Conservation (phyloP, 2,797 vertebrate genomes). For the Orestias chungarensis region DNA sequence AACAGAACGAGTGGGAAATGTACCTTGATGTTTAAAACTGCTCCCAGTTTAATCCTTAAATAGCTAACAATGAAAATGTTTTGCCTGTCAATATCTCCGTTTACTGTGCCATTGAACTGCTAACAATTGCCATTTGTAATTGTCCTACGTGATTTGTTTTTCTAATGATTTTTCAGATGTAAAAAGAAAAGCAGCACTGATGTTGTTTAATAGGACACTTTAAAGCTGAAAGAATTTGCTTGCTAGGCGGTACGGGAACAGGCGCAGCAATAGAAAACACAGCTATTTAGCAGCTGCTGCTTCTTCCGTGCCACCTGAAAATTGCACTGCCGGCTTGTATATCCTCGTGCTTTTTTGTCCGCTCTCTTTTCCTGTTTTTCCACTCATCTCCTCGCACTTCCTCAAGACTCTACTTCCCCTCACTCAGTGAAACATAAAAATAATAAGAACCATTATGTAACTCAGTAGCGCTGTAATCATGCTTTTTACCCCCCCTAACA, state of each 20-base stretch:
- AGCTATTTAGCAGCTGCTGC: slow-evolving; percentile 64
- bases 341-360: slow-evolving; percentile 30
- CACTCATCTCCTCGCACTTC: slow-evolving; percentile 16
- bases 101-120: neutral
- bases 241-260: slow-evolving; percentile 63
- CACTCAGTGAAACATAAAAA: slow-evolving; percentile 41
- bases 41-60: neutral
- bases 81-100: neutral
- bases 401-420: slow-evolving; percentile 39
- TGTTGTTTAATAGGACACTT: slow-evolving; percentile 40
- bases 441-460: slow-evolving; percentile 52
- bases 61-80: neutral
- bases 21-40: neutral
- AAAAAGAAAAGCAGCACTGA: slow-evolving; percentile 27
- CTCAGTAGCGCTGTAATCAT: slow-evolving; percentile 54
- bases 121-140: neutral
- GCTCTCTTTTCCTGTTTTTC: neutral
- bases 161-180: slow-evolving; percentile 10
- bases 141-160: neutral
- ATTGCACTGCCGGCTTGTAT: slow-evolving; percentile 15
- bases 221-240: slow-evolving; percentile 57
- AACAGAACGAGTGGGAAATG: neutral
- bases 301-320: slow-evolving; percentile 56
- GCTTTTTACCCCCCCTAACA: slow-evolving; percentile 52
- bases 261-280: slow-evolving; percentile 45